Evolutionary conservation across 2,888 invertebrate genomes (phyloP), one percentile per base, ranked within the genome.

Genomic region (Ophion costatus): DNA sequence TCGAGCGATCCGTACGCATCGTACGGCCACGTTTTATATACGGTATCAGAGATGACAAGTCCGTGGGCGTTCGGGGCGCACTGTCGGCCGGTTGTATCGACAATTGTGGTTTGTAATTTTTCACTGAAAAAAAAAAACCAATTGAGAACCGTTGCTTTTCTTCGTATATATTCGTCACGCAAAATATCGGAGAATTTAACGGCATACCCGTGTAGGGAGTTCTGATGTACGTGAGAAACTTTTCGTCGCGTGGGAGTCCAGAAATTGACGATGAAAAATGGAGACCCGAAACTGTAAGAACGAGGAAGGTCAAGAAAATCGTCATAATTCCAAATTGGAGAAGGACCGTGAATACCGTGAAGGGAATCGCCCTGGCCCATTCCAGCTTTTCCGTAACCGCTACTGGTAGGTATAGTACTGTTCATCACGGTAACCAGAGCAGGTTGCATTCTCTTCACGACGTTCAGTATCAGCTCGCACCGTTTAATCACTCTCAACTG

Each of bases 181-280:
- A 11, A 1, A 45, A 45, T 45, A 10, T 14, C 11, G 10, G 0
- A 2, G 45, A 45, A 45, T 45, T 45, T 14, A 14, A 45, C 45
- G 45, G 14, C 45, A n/a, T 83, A 92, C 93, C 93, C 86, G 93
- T 92, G 63, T 94, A 94, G n/a, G 93, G 93, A 80, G 93, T 94
- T 87, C 91, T 89, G 80, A 94, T 89, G 57, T 92, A 93, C 0
- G 89, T 85, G 10, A 90, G 74, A 61, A 90, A 88, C 78, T 89
- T 91, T 56, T 91, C 88, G 76, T 89, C 88, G 22, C 84, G 82
- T n/a, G 91, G 85, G 33, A 89, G 75, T 22, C 88, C 86, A 74
- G 89, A 88, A 80, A 89, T 84, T 22, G 88, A 90, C 10, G 89
- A 87, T 51, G 88, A 80, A 71, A 91, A 90, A 78, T 88, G 89